phyloP scores from a whole-genome alignment of 2,113 vertebrate species.

The Crotalus viridis region DNA sequence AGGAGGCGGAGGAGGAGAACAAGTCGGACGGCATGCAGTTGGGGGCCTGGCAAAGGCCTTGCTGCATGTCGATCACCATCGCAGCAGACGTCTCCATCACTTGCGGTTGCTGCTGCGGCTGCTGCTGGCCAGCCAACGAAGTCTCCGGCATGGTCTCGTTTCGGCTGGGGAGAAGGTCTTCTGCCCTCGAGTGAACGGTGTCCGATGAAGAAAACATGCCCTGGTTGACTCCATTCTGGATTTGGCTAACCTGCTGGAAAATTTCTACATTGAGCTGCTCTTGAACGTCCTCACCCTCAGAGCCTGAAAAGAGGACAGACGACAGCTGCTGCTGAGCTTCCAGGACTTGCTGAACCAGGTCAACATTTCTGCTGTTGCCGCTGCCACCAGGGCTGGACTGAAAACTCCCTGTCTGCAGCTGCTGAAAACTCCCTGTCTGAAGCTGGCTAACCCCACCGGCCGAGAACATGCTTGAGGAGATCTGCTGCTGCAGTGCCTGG shows the following conservation, averaged over 20 bases:
- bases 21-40: constrained; percentile 81
- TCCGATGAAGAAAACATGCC: constrained; percentile 76
- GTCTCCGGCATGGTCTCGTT: constrained; percentile 76
- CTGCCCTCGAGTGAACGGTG: constrained; percentile 69
- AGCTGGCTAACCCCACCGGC: constrained; percentile 84
- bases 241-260: constrained; percentile 80
- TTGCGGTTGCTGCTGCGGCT: constrained; percentile 80
- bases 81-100: constrained; percentile 81
- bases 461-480: constrained; percentile 81
- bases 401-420: constrained; percentile 87
- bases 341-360: constrained; percentile 79
- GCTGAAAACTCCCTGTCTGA: constrained; percentile 75
- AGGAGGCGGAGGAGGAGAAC: constrained; percentile 79
- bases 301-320: constrained; percentile 78
- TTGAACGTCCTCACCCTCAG: constrained; percentile 74
- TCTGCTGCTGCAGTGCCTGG: constrained; percentile 77
- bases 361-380: constrained; percentile 62
- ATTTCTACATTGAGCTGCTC: constrained; percentile 80
- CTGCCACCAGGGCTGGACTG: constrained; percentile 58
- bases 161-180: constrained; percentile 74
- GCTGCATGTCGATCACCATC: constrained; percentile 81
- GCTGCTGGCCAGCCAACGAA: constrained; percentile 80
- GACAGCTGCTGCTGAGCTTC: constrained; percentile 80
- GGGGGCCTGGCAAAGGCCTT: constrained; percentile 76
- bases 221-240: constrained; percentile 71